phyloP scores from a whole-genome alignment of 2,797 vertebrate species.

The Lutjanus argentimaculatus region DNA sequence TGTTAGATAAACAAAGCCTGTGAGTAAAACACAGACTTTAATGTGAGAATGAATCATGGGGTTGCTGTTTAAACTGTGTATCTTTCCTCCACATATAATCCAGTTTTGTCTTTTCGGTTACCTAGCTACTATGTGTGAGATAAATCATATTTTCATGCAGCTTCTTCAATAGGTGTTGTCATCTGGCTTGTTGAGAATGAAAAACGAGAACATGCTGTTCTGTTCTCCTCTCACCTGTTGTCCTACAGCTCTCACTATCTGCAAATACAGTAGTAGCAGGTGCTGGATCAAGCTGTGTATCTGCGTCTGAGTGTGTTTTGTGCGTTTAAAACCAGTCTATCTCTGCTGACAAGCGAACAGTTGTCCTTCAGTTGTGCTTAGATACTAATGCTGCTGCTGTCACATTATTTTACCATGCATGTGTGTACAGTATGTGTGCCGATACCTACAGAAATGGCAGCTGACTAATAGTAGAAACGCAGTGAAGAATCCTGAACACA shows the following conservation, averaged over 20 bases:
- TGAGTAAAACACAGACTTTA: background rate
- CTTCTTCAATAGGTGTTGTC: slow-evolving; percentile 22
- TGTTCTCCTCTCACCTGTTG: slow-evolving; percentile 54
- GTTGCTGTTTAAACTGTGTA: background rate
- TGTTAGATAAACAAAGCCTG: slow-evolving; percentile 6
- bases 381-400: slow-evolving; percentile 25
- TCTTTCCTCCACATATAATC: background rate
- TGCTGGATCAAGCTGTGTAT: slow-evolving; percentile 44
- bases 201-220: slow-evolving; percentile 60
- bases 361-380: slow-evolving; percentile 44
- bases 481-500: slow-evolving; percentile 21
- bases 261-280: slow-evolving; percentile 48
- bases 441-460: slow-evolving; percentile 16
- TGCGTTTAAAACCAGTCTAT: slow-evolving; percentile 9
- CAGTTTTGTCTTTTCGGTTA: slow-evolving; percentile 1
- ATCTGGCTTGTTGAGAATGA: slow-evolving; percentile 30
- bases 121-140: background rate
- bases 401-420: slow-evolving; percentile 42
- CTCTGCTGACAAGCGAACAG: slow-evolving; percentile 26
- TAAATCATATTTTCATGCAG: slow-evolving; percentile 21
- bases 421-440: slow-evolving; percentile 5
- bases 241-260: slow-evolving; percentile 39
- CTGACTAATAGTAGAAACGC: slow-evolving; percentile 40
- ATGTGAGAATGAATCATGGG: background rate
- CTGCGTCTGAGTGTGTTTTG: slow-evolving; percentile 13